Evolutionary conservation across 2,113 vertebrate species (phyloP), one percentile per base, ranked within the genome.

Genomic region (Cnemophilus loriae): DNA sequence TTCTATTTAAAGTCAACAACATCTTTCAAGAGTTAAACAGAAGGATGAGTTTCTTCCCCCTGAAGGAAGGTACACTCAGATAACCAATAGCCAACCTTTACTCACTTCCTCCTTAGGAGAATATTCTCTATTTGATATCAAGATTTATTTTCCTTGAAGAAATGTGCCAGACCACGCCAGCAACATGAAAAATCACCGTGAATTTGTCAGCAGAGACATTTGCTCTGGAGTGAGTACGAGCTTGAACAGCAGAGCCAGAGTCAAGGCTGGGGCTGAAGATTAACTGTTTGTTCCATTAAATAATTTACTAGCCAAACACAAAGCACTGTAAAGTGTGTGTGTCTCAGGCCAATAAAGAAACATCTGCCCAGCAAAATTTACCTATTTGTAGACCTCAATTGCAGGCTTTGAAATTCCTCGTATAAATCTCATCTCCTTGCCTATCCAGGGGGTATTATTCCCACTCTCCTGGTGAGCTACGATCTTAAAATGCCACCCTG

Each of bases 271-370:
- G 89, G 73, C 50, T 52, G 53, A 60, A 68, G 89, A 94, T 88
- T 77, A 78, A 92, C 69, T 93, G 52, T 52, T 93, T 89, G 55
- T 79, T 85, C 73, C 77, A 60, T 71, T 92, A 83, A 82, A 93
- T 67, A 93, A 89, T 87, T 80, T 61, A 85, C 70, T 85, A 84
- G 35, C 53, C 78, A 73, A 94, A 50, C 46, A 63, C 9, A 23
- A 47, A 95, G 50, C 59, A 24, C 41, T 88, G 93, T 33, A 35
- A 93, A 78, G 6, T 6, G 35, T 47, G 26, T 49, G 17, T 37
- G 14, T 73, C 21, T 85, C 55, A 33, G 63, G 60, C 53, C 55
- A 84, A 27, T 22, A 65, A 71, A 82, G 56, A 69, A 94, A 89
- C 35, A 77, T 77, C 52, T 87, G 55, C 61, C 84, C 52, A 55